phyloP scores from a whole-genome alignment of 2,888 invertebrate species.

The Schizotus pectinicornis region DNA sequence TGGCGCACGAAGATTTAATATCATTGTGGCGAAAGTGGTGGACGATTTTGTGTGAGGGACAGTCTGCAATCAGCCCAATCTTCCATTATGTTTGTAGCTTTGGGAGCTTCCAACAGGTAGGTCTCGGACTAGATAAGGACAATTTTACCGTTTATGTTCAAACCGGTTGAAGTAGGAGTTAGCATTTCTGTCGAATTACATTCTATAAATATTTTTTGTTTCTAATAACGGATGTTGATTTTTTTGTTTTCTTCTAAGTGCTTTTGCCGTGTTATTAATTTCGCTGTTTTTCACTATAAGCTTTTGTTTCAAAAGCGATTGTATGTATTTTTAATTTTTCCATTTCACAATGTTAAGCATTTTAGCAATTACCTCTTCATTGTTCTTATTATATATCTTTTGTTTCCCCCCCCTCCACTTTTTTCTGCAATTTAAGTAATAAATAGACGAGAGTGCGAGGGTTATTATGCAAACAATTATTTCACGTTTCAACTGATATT shows the following conservation, averaged over 20 bases:
- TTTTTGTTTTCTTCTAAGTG: background rate
- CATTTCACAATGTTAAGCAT: background rate
- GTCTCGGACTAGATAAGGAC: constrained; percentile 20
- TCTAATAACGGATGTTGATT: constrained; percentile 8
- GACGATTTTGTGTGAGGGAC: constrained; percentile 16
- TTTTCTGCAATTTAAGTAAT: too few species aligned
- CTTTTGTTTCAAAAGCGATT: too few species aligned
- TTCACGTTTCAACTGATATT: too few species aligned
- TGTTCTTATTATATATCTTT: too few species aligned
- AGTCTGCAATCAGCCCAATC: constrained; percentile 57
- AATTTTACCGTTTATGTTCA: constrained; percentile 3
- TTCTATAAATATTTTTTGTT: constrained; percentile 26
- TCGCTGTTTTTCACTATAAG: background rate
- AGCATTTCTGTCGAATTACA: constrained; percentile 15
- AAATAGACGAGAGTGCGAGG: too few species aligned
- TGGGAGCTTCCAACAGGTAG: constrained; percentile 34
- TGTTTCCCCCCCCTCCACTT: too few species aligned
- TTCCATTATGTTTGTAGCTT: constrained; percentile 51
- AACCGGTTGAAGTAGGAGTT: background rate
- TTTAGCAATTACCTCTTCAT: too few species aligned
- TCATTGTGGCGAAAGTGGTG: constrained; percentile 18
- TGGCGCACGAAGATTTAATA: constrained; percentile 11
- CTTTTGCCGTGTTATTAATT: too few species aligned
- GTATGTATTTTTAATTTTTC: too few species aligned
- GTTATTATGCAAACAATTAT: too few species aligned